Percentiles rank a stretch among this genome's conserved stretches.
phyloP scores from a whole-genome alignment of 2,113 vertebrate species.

The Crotalus helleri region DNA sequence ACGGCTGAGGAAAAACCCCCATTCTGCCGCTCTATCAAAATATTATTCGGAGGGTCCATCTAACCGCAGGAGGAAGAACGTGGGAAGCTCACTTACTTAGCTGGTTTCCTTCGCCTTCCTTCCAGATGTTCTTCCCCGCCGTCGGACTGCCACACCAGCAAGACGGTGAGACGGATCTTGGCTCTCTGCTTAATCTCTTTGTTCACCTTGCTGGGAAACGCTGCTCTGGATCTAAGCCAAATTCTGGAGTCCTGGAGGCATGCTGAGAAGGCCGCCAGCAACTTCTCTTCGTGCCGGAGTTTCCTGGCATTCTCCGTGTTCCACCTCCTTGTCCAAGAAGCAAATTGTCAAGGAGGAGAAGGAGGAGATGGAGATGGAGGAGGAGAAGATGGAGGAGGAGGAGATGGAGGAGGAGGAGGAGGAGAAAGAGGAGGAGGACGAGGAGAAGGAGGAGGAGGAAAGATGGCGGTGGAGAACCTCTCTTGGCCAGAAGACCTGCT shows the following conservation, averaged over 20 bases:
- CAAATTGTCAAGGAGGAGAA: slow-evolving; percentile 40
- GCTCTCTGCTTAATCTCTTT: slow-evolving; percentile 74
- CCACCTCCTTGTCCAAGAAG: slow-evolving; percentile 65
- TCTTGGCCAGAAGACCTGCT: neutral
- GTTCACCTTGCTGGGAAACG: slow-evolving; percentile 74
- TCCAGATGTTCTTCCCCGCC: slow-evolving; percentile 58
- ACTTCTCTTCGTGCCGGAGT: slow-evolving; percentile 73
- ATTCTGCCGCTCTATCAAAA: neutral
- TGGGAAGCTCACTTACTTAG: neutral
- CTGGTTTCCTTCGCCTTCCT: neutral
- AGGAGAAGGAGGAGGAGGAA: neutral
- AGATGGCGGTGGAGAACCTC: fast-evolving
- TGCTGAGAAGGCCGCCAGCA: slow-evolving; percentile 64
- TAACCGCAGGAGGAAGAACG: neutral
- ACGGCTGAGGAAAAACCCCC: neutral
- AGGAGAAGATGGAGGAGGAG: neutral
- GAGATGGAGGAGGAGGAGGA: neutral
- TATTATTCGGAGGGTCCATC: neutral
- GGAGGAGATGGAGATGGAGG: neutral
- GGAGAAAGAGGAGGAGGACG: neutral
- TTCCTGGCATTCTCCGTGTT: slow-evolving; percentile 61
- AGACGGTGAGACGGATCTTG: slow-evolving; percentile 71
- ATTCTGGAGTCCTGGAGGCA: slow-evolving; percentile 67
- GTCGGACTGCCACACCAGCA: slow-evolving; percentile 53
- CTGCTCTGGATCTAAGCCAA: slow-evolving; percentile 73